Evolutionary conservation across 2,888 invertebrate species (phyloP), one percentile per base, ranked within the genome.

Genomic region (Amphipoea oculea): DNA sequence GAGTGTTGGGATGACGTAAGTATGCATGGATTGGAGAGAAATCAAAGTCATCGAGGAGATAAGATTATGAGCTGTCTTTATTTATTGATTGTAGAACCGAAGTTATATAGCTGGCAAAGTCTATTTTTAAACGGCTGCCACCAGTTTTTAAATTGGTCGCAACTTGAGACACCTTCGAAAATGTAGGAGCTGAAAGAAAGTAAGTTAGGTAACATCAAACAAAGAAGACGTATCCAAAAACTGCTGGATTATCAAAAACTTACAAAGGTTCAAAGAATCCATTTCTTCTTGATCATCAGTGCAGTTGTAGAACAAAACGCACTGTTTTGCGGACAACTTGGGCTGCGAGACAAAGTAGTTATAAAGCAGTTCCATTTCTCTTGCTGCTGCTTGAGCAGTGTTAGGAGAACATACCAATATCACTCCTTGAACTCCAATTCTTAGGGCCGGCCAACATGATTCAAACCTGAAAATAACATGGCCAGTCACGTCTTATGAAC

Each of bases 401-500:
- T 96, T 96, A 14, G 96, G 94, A 0, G 97, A 96, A 92, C 98
- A 98, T 1, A 98, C 98, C 83, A 98, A 97, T 82, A 98, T 97
- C 12, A 98, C 97, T 12, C 98, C 98, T 84, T 98, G 97, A 1
- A 97, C 97, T 84, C 98, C 98, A 84, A 97, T 95, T 68, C 98
- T 97, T 82, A 98, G 97, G 1, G 98, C 98, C 54, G 98, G 98
- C 98, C 98, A 98, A 90, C 98, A 98, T 14, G 97, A 97, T 92
- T 98, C 98, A 94, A 97, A 98, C 91, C 98, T 98, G 89, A 72
- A 93, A 93, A 76, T 60, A 66, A 45, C 4, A 54, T 51, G 2
- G 14, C 2, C n/a, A 66, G 14, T 42, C 14, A 29, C 51, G 0
- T 23, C 11, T 42, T 12, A 48, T 12, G 7, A n/a, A 48, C 6